phyloP scores from a whole-genome alignment of 2,113 vertebrate species.

The Oncorhynchus kisutch region DNA sequence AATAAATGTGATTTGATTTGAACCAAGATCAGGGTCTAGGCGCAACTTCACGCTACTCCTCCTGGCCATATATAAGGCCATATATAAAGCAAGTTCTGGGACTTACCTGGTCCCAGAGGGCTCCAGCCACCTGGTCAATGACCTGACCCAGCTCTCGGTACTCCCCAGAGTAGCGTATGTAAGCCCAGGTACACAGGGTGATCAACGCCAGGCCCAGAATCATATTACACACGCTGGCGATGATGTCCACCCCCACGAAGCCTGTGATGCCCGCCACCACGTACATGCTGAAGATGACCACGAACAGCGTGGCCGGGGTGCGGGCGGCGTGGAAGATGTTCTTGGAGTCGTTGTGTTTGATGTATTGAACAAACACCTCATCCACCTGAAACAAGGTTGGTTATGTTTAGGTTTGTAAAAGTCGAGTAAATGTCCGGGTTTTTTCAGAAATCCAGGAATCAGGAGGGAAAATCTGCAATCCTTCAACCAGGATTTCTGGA shows the following conservation, averaged over 20 bases:
- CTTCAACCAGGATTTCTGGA: too few species aligned
- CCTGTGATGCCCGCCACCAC: slow-evolving; percentile 93
- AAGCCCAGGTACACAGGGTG: slow-evolving; percentile 98
- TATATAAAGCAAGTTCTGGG: neutral
- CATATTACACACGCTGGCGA: slow-evolving; percentile 98
- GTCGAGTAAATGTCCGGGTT: too few species aligned
- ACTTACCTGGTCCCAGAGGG: slow-evolving; percentile 96
- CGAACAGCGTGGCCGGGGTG: slow-evolving; percentile 96
- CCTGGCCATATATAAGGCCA: too few species aligned
- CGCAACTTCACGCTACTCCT: neutral
- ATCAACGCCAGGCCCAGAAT: slow-evolving; percentile 95
- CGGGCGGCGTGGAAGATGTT: slow-evolving; percentile 99
- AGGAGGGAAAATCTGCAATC: too few species aligned
- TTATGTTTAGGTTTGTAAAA: too few species aligned
- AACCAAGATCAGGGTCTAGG: too few species aligned
- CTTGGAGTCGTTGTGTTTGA: slow-evolving; percentile 99
- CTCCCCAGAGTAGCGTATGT: slow-evolving; percentile 98
- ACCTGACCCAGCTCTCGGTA: slow-evolving; percentile 96
- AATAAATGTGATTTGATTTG: too few species aligned
- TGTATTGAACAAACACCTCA: slow-evolving; percentile 96
- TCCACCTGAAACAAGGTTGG: slow-evolving; percentile 54
- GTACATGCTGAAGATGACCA: slow-evolving; percentile 98
- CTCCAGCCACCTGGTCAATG: slow-evolving; percentile 98
- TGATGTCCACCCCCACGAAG: slow-evolving; percentile 95
- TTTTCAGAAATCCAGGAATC: too few species aligned